These are phyloP conservation scores for Lycocorax pyrrhopterus DNA, from an alignment of 2,113 vertebrate genomes.

Conservation along the genomic window DNA sequence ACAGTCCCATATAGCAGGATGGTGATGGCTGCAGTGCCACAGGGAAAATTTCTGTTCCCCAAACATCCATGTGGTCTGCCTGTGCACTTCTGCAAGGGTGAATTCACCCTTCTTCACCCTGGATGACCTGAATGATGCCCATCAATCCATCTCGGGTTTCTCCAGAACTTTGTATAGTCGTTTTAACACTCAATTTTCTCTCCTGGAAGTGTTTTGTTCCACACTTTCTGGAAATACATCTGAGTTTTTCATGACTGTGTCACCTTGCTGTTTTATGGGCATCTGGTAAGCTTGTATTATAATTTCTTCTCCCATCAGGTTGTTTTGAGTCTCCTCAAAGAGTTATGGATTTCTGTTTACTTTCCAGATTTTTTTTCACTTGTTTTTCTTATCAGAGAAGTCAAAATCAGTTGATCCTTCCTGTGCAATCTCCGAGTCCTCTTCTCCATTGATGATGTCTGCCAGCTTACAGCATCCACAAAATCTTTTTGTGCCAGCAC, in stretches of 20 bases:
- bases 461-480: neutral
- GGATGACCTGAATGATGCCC: neutral
- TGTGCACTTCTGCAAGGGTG: neutral
- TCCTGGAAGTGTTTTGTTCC: neutral
- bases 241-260: neutral
- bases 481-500: neutral
- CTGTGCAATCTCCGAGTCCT: neutral
- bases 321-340: neutral
- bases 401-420: neutral
- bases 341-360: neutral
- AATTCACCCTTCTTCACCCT: neutral
- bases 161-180: neutral
- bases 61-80: neutral
- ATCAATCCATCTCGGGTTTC: neutral
- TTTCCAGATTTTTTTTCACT: neutral
- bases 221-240: neutral
- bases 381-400: neutral
- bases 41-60: neutral
- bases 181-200: neutral
- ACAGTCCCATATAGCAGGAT: neutral
- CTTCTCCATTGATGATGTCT: neutral
- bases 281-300: neutral
- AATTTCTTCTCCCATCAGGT: neutral
- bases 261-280: neutral
- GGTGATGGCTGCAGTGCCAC: neutral